Conservation (phyloP, 2,113 vertebrate genomes). For the Siniperca chuatsi region DNA sequence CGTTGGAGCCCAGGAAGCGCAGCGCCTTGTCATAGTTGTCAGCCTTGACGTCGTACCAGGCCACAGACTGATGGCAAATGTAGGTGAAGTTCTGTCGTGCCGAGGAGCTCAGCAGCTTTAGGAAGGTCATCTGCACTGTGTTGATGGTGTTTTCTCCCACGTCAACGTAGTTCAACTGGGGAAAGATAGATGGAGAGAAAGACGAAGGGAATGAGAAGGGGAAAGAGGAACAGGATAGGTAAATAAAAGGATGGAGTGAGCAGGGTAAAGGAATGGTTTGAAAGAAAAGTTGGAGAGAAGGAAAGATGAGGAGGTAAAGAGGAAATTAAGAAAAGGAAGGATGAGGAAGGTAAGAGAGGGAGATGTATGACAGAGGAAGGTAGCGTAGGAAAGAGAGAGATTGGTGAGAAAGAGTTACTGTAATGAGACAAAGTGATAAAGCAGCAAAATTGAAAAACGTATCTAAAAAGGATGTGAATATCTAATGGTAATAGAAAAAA, state of each 20-base stretch:
- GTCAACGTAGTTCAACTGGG: slow-evolving; percentile 94
- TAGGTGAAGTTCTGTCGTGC: slow-evolving; percentile 98
- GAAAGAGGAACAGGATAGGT: background rate
- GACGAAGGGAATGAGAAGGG: background rate
- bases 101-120: slow-evolving; percentile 95
- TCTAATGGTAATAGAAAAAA: slow-evolving; percentile 15
- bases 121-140: slow-evolving; percentile 97
- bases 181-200: slow-evolving; percentile 2
- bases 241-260: background rate
- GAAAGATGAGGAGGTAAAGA: background rate
- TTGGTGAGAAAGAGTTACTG: slow-evolving; percentile 4
- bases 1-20: slow-evolving; percentile 96
- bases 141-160: slow-evolving; percentile 90
- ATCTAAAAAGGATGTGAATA: slow-evolving; percentile 1
- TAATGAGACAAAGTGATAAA: slow-evolving; percentile 36
- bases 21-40: slow-evolving; percentile 94
- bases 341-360: background rate
- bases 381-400: background rate
- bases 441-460: slow-evolving; percentile 33
- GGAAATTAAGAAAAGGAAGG: background rate
- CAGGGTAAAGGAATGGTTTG: background rate
- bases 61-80: slow-evolving; percentile 94
- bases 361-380: background rate
- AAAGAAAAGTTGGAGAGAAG: background rate
- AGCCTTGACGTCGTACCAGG: slow-evolving; percentile 91